Evolutionary conservation across 2,888 invertebrate genomes (phyloP), one percentile per base, ranked within the genome.

Genomic region (Drosophila suboccidentalis): DNA sequence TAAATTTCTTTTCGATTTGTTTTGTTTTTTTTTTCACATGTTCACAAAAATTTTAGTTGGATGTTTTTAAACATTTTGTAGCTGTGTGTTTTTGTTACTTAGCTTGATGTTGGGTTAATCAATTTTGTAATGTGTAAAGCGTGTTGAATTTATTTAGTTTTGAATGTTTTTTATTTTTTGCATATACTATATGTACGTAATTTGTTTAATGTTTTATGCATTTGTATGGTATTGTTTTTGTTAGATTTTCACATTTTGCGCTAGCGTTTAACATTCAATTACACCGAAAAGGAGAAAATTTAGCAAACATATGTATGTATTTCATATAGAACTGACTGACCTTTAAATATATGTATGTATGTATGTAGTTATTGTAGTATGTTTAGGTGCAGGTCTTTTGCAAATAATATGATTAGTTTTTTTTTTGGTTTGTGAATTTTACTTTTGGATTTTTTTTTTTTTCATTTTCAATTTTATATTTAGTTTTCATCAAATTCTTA

Each of bases 1-100:
- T 88, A 88, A 88, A 86, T 82, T 86, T 79, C 49, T 70, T 83
- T 82, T 82, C 80, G 76, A 70, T 80, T 77, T 74, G 15, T 67
- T 82, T 86, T 58, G 71, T 43, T 68, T 60, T 47, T 34, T 70
- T 71, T 77, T 72, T 66, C 46, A 67, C 78, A 78, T 59, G 53
- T 74, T 66, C 74, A 78, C 74, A 76, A 72, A 76, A 72, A 54
- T 47, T 54, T 26, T 53, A 75, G 61, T 75, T 80, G 61, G 58
- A 63, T 64, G 64, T 80, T 63, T 53, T 67, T 60, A 17, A 71
- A 71, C 54, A 54, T 80, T 66, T 71, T 60, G 34, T 54, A 65
- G 55, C 63, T 68, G 55, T 26, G 38, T 53, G 6, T 47, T 62
- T 66, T 78, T 43, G 41, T 59, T 39, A 59, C 41, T 62, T 62